Base-by-base conservation (phyloP, 2,888 invertebrate species). In the Rhagonycha lutea region DNA sequence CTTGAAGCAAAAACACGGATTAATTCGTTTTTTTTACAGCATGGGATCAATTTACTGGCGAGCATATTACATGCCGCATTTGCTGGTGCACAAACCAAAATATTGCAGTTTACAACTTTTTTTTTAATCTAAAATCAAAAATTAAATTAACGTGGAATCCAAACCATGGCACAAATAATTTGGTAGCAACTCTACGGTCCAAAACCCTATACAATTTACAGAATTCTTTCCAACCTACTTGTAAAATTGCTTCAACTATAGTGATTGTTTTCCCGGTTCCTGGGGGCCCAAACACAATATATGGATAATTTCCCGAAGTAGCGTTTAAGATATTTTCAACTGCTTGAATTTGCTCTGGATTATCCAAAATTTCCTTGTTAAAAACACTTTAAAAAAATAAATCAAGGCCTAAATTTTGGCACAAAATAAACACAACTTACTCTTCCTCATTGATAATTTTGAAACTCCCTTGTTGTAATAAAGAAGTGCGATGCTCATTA, bases 201-300 rank as follows among this genome's bases (percentile, higher is more conserved):
- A 18, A 18, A 18, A 2, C 18, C 18, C 18, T 2, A 18, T n/a
- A n/a, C n/a, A n/a, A n/a, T n/a, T 18, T 18, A 18, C 18, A 18
- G 18, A 47, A 47, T 7, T n/a, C n/a, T 28, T 47, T 47, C n/a
- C 3, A 5, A 76, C 83, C 81, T 81, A 93, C 88, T 86, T 94
- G 94, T 72, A 91, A 87, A 68, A 95, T 91, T 3, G 92, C 89
- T 86, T 95, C 95, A 0, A 94, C 92, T 7, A 95, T 84, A 0
- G 94, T 94, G 0, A 93, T 89, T 0, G 94, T 94, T 86, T 94
- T 94, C 0, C 94, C 94, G 0, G 94, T 94, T 77, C 96, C 97
- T 68, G 97, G 96, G 61, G 97, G 97, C 2, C 97, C 97, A 87
- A 94, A 96, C 63, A 97, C 89, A 47, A 96, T 91, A 83, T 95